Percentiles rank a stretch among this genome's conserved stretches.
Conservation (phyloP, 1,140 invertebrate genomes). For the Metaphire vulgaris region DNA sequence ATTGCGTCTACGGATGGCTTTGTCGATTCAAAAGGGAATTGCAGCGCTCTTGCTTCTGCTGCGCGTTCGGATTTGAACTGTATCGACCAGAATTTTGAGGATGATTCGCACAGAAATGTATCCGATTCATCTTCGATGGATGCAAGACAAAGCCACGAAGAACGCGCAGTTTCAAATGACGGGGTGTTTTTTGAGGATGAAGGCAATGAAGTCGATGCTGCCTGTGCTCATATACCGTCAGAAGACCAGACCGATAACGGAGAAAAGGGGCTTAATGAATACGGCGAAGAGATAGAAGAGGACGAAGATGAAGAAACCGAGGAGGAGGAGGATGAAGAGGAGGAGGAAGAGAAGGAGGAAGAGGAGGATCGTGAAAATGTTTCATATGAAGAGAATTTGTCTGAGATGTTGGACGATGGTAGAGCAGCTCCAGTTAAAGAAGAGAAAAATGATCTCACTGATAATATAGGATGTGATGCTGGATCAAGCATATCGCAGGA, state of each 20-base stretch:
- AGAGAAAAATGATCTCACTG: slow-evolving; percentile 29
- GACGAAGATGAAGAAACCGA: slow-evolving; percentile 34
- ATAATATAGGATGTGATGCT: slow-evolving; percentile 28
- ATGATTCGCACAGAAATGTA: too few species aligned
- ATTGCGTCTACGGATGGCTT: not conserved
- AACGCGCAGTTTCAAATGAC: too few species aligned
- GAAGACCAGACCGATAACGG: too few species aligned
- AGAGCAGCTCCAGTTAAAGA: slow-evolving; percentile 29
- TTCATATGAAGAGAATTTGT: not conserved
- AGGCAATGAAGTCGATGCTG: slow-evolving; percentile 10
- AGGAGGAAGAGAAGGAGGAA: slow-evolving; percentile 12
- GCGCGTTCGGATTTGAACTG: too few species aligned
- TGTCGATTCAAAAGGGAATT: too few species aligned
- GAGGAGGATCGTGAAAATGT: not conserved
- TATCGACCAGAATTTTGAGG: too few species aligned
- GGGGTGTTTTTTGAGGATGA: too few species aligned
- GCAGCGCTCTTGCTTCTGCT: too few species aligned
- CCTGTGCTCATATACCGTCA: not conserved
- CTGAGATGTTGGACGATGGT: slow-evolving; percentile 17
- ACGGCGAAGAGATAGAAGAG: slow-evolving; percentile 23
- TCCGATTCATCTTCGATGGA: too few species aligned
- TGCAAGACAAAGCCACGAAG: too few species aligned
- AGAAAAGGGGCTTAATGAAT: slow-evolving; percentile 26
- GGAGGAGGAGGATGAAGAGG: slow-evolving; percentile 28
- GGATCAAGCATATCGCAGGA: slow-evolving; percentile 15